Evolutionary conservation across 92 coral and sea anemone species (phyloP), one percentile per base, ranked within the genome.

Genomic region (Porites lobata): DNA sequence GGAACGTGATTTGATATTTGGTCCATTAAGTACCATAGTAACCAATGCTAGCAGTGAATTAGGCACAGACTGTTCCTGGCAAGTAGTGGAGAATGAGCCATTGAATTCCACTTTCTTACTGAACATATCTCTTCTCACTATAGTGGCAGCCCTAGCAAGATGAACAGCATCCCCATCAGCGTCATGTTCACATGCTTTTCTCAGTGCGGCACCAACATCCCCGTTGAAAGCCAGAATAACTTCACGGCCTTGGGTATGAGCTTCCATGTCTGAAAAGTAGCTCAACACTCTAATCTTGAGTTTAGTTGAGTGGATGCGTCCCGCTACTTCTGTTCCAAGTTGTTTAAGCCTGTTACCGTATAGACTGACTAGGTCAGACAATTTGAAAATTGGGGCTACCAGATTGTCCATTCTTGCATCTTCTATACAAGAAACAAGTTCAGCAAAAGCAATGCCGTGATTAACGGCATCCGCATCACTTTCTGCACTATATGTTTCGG

Each of bases 1-100:
- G 51, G 59, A 54, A 54, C 59, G 59, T 54, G 59, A 54, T 54
- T 54, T 54, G 58, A 90, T 93, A 76, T 76, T 90, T 29, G 93
- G 92, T 9, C 93, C 96, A 87, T 93, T 80, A 67, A 90, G 83
- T 65, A 93, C 82, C 87, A 90, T 90, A 21, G 78, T 87, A 11
- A 90, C 90, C 79, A 90, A 59, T 61, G 95, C 52, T 65, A 81
- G 63, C 50, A 93, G 87, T 26, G 91, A 86, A 54, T 81, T 61
- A 6, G 92, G 96, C n/a, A 85, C 86, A 63, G 96, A 84, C 26
- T 91, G 71, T 11, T 67, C 56, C 79, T 91, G 96, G 78, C 96
- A 79, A 71, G 81, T 72, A 43, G 79, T 43, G 68, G 84, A 61
- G 38, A 91, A 90, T 18, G 81, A 24, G 58, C 93, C 89, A 56